These are phyloP conservation scores for Tetragonula carbonaria DNA, from an alignment of 2,888 invertebrate species.

Conservation along the genomic window DNA sequence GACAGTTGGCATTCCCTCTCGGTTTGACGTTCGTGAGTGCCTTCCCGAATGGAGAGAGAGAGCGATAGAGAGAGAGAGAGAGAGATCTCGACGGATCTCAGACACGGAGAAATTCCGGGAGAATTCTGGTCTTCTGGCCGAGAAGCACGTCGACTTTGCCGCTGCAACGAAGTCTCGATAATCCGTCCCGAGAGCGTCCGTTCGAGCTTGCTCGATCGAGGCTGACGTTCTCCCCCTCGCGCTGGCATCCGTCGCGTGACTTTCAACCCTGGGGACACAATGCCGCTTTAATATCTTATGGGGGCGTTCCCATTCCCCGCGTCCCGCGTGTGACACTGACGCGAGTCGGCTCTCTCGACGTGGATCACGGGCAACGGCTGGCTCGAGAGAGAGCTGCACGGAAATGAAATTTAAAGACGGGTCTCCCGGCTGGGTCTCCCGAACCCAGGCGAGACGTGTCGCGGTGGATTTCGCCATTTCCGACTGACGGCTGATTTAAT, in stretches of 20 bases:
- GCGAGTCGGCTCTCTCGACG: slow-evolving; percentile 9
- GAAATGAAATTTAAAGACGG: slow-evolving; percentile 38
- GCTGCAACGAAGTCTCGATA: slow-evolving; percentile 53
- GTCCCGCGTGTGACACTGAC: slow-evolving; percentile 32
- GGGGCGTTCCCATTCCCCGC: neutral
- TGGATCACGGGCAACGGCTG: neutral
- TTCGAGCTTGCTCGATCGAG: slow-evolving; percentile 57
- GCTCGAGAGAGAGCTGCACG: neutral
- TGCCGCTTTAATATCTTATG: slow-evolving; percentile 64
- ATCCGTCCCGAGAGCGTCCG: slow-evolving; percentile 54
- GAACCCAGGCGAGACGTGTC: neutral
- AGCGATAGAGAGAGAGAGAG: too few species aligned
- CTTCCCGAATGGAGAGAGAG: slow-evolving; percentile 2
- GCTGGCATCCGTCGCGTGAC: slow-evolving; percentile 34
- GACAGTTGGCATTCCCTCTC: slow-evolving; percentile 49
- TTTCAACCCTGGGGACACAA: slow-evolving; percentile 41
- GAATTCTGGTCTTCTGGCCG: slow-evolving; percentile 12
- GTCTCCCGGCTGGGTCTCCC: too few species aligned
- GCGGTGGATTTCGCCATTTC: neutral
- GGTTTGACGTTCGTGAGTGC: neutral
- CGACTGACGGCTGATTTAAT: neutral
- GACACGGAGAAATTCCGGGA: slow-evolving; percentile 9
- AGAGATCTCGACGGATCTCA: neutral
- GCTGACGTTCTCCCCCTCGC: slow-evolving; percentile 23
- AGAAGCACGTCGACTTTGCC: slow-evolving; percentile 52